Evolutionary conservation across 2,888 invertebrate genomes (phyloP).

Genomic region (Bombyx huttoni): DNA sequence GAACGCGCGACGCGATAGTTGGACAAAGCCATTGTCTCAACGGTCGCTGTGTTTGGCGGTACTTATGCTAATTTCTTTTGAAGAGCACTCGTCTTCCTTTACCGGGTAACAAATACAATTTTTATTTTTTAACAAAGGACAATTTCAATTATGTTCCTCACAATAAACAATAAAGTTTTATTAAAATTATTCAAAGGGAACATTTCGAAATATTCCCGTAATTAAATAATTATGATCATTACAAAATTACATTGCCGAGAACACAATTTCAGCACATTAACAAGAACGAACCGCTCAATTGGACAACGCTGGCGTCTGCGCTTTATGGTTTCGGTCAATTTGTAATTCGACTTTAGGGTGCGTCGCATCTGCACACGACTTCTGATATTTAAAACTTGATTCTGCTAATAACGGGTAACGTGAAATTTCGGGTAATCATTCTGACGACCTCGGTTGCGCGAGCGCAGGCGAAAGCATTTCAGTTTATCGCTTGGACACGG

Average conservation of each 20-base stretch:
- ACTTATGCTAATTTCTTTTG: slow-evolving; percentile 67
- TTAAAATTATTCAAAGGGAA: neutral
- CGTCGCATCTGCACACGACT: neutral
- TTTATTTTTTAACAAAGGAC: slow-evolving; percentile 35
- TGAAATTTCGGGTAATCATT: slow-evolving; percentile 6
- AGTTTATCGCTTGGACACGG: slow-evolving; percentile 44
- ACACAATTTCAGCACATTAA: neutral
- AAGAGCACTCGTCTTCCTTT: slow-evolving; percentile 45
- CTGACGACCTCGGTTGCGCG: slow-evolving; percentile 26
- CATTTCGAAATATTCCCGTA: neutral
- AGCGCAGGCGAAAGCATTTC: slow-evolving; percentile 38
- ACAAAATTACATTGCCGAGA: neutral
- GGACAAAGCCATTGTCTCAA: slow-evolving; percentile 66
- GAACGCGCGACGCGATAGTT: slow-evolving; percentile 46
- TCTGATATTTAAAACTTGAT: neutral
- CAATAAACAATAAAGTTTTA: neutral
- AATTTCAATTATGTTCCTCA: slow-evolving; percentile 14
- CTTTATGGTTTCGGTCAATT: neutral
- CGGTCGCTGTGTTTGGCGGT: slow-evolving; percentile 47
- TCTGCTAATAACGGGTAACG: neutral
- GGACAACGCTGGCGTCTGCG: neutral
- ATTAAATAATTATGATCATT: neutral
- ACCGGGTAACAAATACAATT: slow-evolving; percentile 39
- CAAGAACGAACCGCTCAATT: neutral
- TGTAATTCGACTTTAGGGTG: neutral